These are phyloP conservation scores for Eulemur macaco DNA, from an alignment of 2,113 vertebrate species.

Conservation along the genomic window DNA sequence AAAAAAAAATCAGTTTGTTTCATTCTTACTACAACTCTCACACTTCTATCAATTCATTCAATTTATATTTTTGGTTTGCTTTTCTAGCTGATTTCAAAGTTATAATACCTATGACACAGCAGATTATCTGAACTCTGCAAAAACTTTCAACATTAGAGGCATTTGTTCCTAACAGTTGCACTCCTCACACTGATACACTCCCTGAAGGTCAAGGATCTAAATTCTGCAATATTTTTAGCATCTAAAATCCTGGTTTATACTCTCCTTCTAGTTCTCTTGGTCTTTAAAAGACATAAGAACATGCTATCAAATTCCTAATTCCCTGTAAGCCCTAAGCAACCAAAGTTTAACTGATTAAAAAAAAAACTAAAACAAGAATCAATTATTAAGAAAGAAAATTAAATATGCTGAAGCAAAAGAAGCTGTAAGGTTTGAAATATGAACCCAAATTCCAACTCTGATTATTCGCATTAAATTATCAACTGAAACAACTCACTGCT, in stretches of 20 bases:
- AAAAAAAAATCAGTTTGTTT: background rate
- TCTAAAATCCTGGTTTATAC: slow-evolving; percentile 32
- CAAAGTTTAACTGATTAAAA: background rate
- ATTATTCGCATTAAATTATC: background rate
- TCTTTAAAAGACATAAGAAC: slow-evolving; percentile 48
- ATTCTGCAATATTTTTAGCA: slow-evolving; percentile 49
- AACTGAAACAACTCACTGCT: background rate
- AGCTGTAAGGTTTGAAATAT: slow-evolving; percentile 11
- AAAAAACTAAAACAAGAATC: slow-evolving; percentile 46
- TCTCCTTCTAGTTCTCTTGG: slow-evolving; percentile 18
- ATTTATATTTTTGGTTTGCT: background rate
- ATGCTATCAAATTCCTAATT: slow-evolving; percentile 8
- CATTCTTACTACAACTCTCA: background rate
- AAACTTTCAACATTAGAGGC: background rate
- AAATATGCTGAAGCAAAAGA: background rate
- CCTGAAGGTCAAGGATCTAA: slow-evolving; percentile 28
- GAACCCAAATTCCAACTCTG: slow-evolving; percentile 28
- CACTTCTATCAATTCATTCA: background rate
- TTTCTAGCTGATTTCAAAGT: background rate
- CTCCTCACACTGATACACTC: background rate
- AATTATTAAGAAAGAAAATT: background rate
- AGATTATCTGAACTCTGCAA: background rate
- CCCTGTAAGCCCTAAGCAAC: background rate
- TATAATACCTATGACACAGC: background rate
- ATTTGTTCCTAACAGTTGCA: background rate